Percentiles rank a stretch among this genome's conserved stretches.
Evolutionary conservation across 2,797 vertebrate genomes (phyloP).

Genomic region (Cichlasoma orientale): DNA sequence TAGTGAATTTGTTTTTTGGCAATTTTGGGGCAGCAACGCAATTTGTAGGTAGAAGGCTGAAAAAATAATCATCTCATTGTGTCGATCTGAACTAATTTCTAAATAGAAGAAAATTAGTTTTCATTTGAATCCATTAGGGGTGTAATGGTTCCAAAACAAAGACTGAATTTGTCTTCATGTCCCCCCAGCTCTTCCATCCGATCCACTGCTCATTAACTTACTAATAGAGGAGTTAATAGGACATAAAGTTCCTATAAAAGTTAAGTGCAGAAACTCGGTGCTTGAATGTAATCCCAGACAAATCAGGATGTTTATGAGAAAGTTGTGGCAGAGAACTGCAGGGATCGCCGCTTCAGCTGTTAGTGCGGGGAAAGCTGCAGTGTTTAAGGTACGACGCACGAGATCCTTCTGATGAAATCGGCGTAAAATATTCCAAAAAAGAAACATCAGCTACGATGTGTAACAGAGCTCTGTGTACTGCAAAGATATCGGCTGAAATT

Average conservation of each 20-base stretch:
- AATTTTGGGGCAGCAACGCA: neutral
- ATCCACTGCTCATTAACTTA: constrained; percentile 7
- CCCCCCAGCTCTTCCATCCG: neutral
- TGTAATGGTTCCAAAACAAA: constrained; percentile 1
- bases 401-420: neutral
- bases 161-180: neutral
- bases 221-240: constrained; percentile 3
- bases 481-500: neutral
- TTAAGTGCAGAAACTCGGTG: neutral
- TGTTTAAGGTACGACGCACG: neutral
- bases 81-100: constrained; percentile 1
- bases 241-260: constrained; percentile 10
- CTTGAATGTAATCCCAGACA: neutral
- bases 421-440: neutral
- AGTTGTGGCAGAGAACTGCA: neutral
- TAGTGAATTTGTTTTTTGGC: neutral
- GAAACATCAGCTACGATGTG: neutral
- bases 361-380: neutral
- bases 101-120: constrained; percentile 6
- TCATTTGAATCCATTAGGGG: constrained; percentile 1
- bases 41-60: neutral
- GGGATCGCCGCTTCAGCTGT: neutral
- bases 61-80: neutral
- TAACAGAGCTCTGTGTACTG: neutral
- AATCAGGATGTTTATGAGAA: neutral